A percentile compares a stretch with the other conserved stretches of the same genome.
phyloP scores from a whole-genome alignment of 2,113 vertebrate species.

The Pristiophorus japonicus region DNA sequence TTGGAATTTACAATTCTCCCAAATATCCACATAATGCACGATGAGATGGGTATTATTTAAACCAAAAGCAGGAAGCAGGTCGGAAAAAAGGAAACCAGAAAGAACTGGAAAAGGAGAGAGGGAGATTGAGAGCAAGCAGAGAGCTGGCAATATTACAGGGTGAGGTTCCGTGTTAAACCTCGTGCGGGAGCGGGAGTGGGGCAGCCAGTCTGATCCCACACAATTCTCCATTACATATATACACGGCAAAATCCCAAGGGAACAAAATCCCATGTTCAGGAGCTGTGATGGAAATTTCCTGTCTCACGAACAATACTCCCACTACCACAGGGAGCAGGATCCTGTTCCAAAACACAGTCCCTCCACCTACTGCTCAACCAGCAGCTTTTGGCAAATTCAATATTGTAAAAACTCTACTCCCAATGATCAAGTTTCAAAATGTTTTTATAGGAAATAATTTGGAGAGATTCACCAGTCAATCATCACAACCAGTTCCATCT shows the following conservation, averaged over 20 bases:
- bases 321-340: background rate
- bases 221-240: background rate
- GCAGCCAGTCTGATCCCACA: background rate
- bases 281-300: background rate
- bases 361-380: background rate
- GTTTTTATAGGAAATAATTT: background rate
- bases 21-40: background rate
- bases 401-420: background rate
- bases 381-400: background rate
- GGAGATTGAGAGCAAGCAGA: background rate
- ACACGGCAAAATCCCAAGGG: background rate
- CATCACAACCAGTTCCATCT: background rate
- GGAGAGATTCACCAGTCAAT: background rate
- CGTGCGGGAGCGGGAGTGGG: background rate
- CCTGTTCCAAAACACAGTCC: background rate
- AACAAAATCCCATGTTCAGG: background rate
- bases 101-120: background rate
- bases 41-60: background rate
- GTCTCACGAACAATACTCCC: no score
- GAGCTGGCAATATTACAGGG: background rate
- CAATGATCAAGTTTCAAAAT: background rate
- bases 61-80: background rate
- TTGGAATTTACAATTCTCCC: background rate
- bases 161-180: background rate
- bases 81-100: background rate